Evolutionary conservation across 2,888 invertebrate species (phyloP).

Genomic region (Cantharis rustica): DNA sequence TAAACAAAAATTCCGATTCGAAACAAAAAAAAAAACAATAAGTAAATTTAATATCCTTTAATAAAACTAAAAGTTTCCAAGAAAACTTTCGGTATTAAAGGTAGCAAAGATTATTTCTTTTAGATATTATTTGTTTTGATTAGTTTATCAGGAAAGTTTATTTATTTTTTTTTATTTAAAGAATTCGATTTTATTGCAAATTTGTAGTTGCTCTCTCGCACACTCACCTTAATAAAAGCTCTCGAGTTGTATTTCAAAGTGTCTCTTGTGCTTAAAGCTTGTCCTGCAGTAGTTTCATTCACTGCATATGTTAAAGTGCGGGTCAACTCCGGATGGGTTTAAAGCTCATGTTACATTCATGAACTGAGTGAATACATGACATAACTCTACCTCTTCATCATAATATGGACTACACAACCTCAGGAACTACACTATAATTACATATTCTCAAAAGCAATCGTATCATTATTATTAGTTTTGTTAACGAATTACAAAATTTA

Average conservation of each 20-base stretch:
- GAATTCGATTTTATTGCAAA: background rate
- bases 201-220: background rate
- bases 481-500: background rate
- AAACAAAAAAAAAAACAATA: background rate
- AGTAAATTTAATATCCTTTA: background rate
- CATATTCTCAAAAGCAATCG: slow-evolving; percentile 23
- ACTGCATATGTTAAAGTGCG: slow-evolving; percentile 24
- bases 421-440: slow-evolving; percentile 18
- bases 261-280: background rate
- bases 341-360: slow-evolving; percentile 35
- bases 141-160: background rate
- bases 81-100: background rate
- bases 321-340: slow-evolving; percentile 30
- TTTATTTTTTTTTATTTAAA: background rate
- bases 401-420: slow-evolving; percentile 21
- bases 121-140: background rate
- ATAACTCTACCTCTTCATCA: slow-evolving; percentile 26
- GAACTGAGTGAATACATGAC: slow-evolving; percentile 30
- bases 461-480: slow-evolving; percentile 13
- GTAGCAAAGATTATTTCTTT: background rate
- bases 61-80: background rate
- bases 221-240: background rate
- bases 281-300: slow-evolving; percentile 2
- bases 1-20: background rate
- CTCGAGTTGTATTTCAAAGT: background rate